These are phyloP conservation scores for Eubucco bourcierii DNA, from an alignment of 2,113 vertebrate species.

Conservation along the genomic window DNA sequence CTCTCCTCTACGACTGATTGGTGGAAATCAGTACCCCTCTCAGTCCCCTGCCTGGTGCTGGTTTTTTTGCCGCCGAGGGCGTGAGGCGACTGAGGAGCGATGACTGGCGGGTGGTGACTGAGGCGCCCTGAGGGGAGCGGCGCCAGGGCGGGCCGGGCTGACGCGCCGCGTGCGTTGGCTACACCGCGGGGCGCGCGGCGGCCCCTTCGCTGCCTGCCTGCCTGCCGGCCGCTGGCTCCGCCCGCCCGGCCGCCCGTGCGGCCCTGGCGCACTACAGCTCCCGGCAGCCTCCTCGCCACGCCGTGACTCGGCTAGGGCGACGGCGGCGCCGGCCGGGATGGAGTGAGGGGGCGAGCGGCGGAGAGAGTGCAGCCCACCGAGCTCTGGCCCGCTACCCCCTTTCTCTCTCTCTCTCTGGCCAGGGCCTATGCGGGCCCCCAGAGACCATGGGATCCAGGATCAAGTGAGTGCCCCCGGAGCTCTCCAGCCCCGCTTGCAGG, in stretches of 20 bases:
- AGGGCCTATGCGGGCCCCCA: slow-evolving; percentile 76
- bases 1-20: background rate
- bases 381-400: background rate
- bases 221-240: background rate
- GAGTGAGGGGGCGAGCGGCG: slow-evolving; percentile 67
- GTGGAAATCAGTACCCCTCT: fast-evolving
- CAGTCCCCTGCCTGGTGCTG: background rate
- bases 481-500: background rate
- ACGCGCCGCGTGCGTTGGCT: background rate
- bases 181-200: background rate
- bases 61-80: background rate
- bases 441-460: slow-evolving; percentile 84
- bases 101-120: background rate
- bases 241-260: background rate
- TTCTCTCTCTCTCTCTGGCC: background rate
- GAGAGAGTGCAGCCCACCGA: slow-evolving; percentile 44
- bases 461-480: slow-evolving; percentile 77
- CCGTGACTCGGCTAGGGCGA: slow-evolving; percentile 54
- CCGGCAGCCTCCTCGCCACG: slow-evolving; percentile 50
- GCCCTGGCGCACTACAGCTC: slow-evolving; percentile 71
- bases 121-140: background rate
- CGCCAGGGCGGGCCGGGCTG: background rate
- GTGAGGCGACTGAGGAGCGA: too few relatives aligned
- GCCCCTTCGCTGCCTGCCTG: too few relatives aligned
- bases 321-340: slow-evolving; percentile 64